Conservation (phyloP, 2,888 invertebrate genomes). For the Phanerotoma sp. region DNA sequence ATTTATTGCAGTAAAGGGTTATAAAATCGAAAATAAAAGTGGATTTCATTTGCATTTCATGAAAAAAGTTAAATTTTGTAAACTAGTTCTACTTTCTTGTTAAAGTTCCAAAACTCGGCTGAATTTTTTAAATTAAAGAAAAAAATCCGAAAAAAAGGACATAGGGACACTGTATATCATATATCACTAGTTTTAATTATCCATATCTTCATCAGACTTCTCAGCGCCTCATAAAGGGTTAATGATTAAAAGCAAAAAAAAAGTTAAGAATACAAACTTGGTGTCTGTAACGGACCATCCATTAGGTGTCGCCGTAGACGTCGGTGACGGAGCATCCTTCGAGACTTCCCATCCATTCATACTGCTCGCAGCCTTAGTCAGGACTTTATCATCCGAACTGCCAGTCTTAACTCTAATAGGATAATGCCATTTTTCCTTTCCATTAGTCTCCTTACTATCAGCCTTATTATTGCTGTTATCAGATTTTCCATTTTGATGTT, state of each 20-base stretch:
- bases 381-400: conserved; percentile 43
- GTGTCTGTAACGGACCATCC: conserved; percentile 54
- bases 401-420: conserved; percentile 39
- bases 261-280: conserved; percentile 39
- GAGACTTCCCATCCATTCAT: conserved; percentile 51
- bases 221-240: no score
- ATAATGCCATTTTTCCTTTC: conserved; percentile 47
- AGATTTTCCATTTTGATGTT: conserved; percentile 44
- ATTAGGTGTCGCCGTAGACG: conserved; percentile 45
- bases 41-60: no score
- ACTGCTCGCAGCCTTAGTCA: conserved; percentile 45
- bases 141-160: no score
- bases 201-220: no score
- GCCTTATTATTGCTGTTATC: conserved; percentile 35
- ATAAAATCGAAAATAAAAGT: no score
- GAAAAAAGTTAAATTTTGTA: no score
- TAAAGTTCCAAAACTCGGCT: no score
- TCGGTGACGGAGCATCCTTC: conserved; percentile 45
- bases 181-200: no score
- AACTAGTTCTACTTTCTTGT: no score
- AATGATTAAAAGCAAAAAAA: conserved; percentile 12
- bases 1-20: no score
- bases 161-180: no score
- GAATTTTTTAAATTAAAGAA: no score
- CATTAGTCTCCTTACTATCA: conserved; percentile 34